Evolutionary conservation across 1,140 invertebrate genomes (phyloP).

Genomic region (Coelopa frigida): DNA sequence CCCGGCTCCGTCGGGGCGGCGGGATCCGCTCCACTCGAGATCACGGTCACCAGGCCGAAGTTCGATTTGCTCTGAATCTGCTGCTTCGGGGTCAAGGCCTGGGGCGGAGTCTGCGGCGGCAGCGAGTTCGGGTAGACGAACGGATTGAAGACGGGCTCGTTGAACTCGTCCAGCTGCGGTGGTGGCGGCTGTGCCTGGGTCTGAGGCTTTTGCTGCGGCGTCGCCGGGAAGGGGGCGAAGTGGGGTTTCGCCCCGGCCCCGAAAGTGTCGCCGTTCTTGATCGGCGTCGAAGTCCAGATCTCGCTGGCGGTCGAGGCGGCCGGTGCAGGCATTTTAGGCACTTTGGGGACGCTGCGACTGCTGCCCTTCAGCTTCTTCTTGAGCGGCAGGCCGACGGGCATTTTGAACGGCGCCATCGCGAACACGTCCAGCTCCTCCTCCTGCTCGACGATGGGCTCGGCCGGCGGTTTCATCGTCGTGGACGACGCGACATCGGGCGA

Average conservation of each 20-base stretch:
- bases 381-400: constrained; percentile 45
- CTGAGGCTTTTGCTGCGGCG: constrained; percentile 11
- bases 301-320: neutral
- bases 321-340: too few species aligned
- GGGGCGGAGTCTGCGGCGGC: neutral
- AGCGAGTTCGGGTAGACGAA: constrained; percentile 18
- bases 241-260: too few species aligned
- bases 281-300: constrained; percentile 14
- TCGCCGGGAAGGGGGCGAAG: constrained; percentile 33
- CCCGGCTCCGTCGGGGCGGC: neutral
- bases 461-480: constrained; percentile 8
- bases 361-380: constrained; percentile 21
- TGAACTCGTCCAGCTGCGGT: constrained; percentile 35
- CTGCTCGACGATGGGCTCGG: constrained; percentile 9
- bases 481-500: constrained; percentile 11
- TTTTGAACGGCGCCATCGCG: constrained; percentile 64
- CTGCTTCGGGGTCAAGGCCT: constrained; percentile 8
- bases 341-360: constrained; percentile 5
- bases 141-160: constrained; percentile 43
- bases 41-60: constrained; percentile 24
- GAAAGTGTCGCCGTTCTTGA: constrained; percentile 38
- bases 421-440: constrained; percentile 60
- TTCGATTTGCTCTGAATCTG: constrained; percentile 19
- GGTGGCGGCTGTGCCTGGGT: constrained; percentile 6
- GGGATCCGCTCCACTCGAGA: constrained; percentile 1